Evolutionary conservation across 2,113 vertebrate species (phyloP).

Genomic region (Butorides virescens): DNA sequence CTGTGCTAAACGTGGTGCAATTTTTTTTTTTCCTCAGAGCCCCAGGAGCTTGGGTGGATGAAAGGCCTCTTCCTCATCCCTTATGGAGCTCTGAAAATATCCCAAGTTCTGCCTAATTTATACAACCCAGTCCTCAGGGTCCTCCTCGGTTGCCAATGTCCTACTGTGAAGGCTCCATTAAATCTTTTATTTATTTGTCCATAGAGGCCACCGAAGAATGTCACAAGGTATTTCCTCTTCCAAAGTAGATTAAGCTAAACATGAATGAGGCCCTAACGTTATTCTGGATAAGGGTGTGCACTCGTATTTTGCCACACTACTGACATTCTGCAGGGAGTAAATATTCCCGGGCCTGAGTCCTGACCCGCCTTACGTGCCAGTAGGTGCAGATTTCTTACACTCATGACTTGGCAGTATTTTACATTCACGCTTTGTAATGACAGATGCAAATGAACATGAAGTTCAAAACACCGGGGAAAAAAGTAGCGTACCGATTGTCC

Average conservation of each 20-base stretch:
- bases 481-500: background rate
- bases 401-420: constrained; percentile 9
- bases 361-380: background rate
- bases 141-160: background rate
- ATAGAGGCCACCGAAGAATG: constrained; percentile 7
- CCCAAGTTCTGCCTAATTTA: background rate
- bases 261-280: background rate
- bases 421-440: background rate
- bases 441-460: background rate
- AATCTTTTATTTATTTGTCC: constrained; percentile 52
- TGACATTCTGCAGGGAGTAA: background rate
- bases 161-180: constrained; percentile 43
- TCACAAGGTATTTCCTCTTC: constrained; percentile 45
- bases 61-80: background rate
- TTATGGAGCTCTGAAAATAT: background rate
- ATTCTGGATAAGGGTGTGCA: background rate
- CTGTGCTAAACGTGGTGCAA: background rate
- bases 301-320: background rate
- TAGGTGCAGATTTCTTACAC: background rate
- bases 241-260: background rate
- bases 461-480: background rate
- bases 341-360: background rate
- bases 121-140: background rate
- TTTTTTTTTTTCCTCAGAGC: background rate
- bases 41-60: background rate